Evolutionary conservation across 2,113 vertebrate genomes (phyloP), one percentile per base, ranked within the genome.

Genomic region (Atlantisia rogersi): DNA sequence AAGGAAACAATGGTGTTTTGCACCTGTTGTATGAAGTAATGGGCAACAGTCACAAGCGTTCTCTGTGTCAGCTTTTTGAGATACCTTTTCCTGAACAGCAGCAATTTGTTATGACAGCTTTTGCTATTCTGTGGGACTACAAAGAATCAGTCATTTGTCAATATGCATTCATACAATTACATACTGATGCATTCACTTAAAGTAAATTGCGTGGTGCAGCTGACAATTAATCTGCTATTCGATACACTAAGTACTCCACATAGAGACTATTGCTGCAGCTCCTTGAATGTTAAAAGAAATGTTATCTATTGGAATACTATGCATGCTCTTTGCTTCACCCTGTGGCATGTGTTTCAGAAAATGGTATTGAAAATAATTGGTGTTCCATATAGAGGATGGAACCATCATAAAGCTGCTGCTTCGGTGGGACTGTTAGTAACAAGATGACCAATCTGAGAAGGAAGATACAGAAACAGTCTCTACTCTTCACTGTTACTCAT

Each of bases 71-170:
- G 39, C 64, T 88, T 91, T 91, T 94, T 90, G 71, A 83, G 50
- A 68, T 97, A 94, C 92, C 92, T 96, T 91, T 76, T 97, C 86
- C 73, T 86, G 82, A 97, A 86, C 56, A 82, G 94, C 48, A 95
- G 90, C 92, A 90, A 88, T 97, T 97, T 97, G 85, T 97, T 97
- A 95, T 97, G 97, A 97, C 94, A 97, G 91, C 35, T 63, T 91
- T 91, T 65, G 68, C 87, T 95, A 89, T 96, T 97, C 96, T 96
- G 76, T 4, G 10, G 56, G 35, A 78, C 92, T 64, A 31, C 82
- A 94, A 93, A 91, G 82, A 80, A 84, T 81, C 95, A 97, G 93
- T 94, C 90, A 79, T 94, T 95, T 97, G 94, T 95, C 91, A 93
- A 69, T 94, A 89, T 32, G 71, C 65, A 86, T 96, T 97, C 95